phyloP scores from a whole-genome alignment of 2,113 vertebrate species.

The Neotoma lepida region DNA sequence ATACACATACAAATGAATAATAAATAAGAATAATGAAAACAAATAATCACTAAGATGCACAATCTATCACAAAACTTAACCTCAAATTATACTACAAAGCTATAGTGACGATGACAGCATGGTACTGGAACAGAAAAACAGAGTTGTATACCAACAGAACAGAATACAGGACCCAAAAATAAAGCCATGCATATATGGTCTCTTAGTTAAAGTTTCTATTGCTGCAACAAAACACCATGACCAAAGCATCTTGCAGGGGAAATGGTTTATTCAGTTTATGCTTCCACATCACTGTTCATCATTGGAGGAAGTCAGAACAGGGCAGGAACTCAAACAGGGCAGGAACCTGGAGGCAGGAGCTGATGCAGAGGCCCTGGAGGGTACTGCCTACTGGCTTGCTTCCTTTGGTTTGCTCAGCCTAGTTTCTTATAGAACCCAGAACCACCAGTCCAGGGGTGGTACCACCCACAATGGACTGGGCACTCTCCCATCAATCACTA shows the following conservation, averaged over 20 bases:
- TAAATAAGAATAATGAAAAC: background rate
- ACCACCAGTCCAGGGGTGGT: background rate
- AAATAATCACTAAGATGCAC: background rate
- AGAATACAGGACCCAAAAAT: background rate
- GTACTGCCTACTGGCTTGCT: background rate
- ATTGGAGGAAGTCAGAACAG: background rate
- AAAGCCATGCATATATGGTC: background rate
- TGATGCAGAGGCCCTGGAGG: background rate
- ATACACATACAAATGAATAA: background rate
- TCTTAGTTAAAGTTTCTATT: background rate
- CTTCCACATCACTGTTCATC: background rate
- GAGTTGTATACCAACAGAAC: background rate
- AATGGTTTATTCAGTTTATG: background rate
- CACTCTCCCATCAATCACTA: background rate
- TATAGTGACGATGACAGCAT: background rate
- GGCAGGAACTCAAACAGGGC: background rate
- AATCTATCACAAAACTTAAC: background rate
- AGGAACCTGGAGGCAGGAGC: background rate
- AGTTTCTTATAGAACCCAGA: background rate
- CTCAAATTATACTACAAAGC: background rate
- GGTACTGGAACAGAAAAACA: background rate
- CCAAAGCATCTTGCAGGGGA: background rate
- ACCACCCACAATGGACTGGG: background rate
- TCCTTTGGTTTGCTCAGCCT: background rate
- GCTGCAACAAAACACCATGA: background rate